Conservation (phyloP, 2,888 invertebrate species). For the Tetragonula carbonaria region DNA sequence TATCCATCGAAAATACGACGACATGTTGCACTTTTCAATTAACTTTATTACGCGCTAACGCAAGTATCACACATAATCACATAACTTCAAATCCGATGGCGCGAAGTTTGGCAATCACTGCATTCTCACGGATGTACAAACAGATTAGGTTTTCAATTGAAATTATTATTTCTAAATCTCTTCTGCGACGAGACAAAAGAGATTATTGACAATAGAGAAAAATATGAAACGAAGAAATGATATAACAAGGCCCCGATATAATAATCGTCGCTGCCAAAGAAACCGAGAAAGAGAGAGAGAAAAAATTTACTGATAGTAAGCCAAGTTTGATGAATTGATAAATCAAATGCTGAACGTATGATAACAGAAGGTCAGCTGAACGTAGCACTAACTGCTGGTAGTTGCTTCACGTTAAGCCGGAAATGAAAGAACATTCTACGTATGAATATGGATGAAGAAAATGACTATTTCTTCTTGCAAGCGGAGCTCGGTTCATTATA, state of each 20-base stretch:
- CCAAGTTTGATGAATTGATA: not conserved
- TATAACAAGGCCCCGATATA: no score
- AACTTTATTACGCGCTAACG: conserved; percentile 30
- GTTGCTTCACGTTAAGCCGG: not conserved
- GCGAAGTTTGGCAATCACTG: not conserved
- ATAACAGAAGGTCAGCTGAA: not conserved
- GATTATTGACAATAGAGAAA: no score
- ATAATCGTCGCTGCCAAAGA: not conserved
- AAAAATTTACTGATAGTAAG: not conserved
- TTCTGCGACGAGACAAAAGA: not conserved
- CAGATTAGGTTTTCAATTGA: not conserved
- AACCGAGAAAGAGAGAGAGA: not conserved
- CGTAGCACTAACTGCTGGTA: no score
- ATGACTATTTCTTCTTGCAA: not conserved
- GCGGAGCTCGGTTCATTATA: not conserved
- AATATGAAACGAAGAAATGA: not conserved
- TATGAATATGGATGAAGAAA: not conserved
- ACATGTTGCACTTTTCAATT: conserved; percentile 83
- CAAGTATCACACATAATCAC: conserved; percentile 12
- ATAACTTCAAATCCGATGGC: conserved; percentile 15
- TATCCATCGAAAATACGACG: conserved; percentile 90
- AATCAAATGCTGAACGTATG: not conserved
- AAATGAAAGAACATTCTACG: not conserved
- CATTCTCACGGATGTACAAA: not conserved
- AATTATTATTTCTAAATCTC: not conserved